These are phyloP conservation scores for Diploptera punctata DNA, from an alignment of 2,888 invertebrate genomes.

Conservation along the genomic window DNA sequence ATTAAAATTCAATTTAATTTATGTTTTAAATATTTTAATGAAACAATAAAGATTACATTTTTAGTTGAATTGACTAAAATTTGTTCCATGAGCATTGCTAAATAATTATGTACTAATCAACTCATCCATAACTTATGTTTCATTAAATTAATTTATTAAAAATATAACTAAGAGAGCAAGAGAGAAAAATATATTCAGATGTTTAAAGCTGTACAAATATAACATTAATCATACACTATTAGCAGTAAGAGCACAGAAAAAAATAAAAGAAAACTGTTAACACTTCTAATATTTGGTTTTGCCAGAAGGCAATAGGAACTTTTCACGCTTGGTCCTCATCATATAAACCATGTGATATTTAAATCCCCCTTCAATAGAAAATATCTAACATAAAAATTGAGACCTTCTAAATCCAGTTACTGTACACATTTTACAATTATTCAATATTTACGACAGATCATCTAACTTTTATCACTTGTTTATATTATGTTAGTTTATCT, in stretches of 20 bases:
- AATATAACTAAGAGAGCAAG: not conserved
- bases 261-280: slow-evolving; percentile 30
- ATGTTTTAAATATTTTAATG: too few species aligned
- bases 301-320: slow-evolving; percentile 42
- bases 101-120: not conserved
- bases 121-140: too few species aligned
- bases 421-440: too few species aligned
- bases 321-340: slow-evolving; percentile 40
- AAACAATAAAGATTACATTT: not conserved
- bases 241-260: not conserved
- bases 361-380: slow-evolving; percentile 27
- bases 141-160: not conserved
- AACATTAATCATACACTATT: slow-evolving; percentile 16
- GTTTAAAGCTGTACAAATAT: slow-evolving; percentile 32
- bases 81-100: not conserved
- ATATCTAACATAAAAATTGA: slow-evolving; percentile 24
- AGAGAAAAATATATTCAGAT: not conserved
- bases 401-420: slow-evolving; percentile 14
- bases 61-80: slow-evolving; percentile 3
- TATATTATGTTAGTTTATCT: too few species aligned
- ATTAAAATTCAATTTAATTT: too few species aligned
- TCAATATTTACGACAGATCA: too few species aligned
- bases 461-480: too few species aligned
- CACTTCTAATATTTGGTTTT: slow-evolving; percentile 39
- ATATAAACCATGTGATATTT: not conserved